Evolutionary conservation across 2,888 invertebrate species (phyloP).

Genomic region (Calliphora vomitoria): DNA sequence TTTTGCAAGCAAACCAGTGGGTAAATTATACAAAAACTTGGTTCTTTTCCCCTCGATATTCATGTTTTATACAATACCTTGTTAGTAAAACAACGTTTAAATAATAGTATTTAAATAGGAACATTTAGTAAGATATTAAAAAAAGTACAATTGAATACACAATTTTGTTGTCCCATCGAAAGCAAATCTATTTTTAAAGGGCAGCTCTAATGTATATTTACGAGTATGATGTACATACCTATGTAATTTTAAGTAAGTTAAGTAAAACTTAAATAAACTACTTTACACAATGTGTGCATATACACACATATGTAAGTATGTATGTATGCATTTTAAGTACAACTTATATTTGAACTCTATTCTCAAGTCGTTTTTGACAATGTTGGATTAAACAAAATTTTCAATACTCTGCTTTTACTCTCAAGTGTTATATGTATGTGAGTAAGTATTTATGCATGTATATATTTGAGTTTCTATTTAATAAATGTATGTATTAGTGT

Average conservation of each 20-base stretch:
- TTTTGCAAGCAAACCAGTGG: no score
- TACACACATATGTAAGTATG: constrained; percentile 23
- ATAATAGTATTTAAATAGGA: no score
- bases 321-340: constrained; percentile 26
- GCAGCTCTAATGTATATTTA: neutral
- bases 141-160: no score
- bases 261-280: constrained; percentile 49
- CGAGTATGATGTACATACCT: neutral
- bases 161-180: no score
- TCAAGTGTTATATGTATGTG: constrained; percentile 13
- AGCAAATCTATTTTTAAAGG: no score
- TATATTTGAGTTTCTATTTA: constrained; percentile 9
- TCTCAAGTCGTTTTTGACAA: constrained; percentile 59
- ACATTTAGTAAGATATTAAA: no score
- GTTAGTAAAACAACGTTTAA: no score
- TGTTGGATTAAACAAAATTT: constrained; percentile 57
- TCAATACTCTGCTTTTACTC: constrained; percentile 30
- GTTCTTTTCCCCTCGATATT: no score
- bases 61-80: no score
- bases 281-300: constrained; percentile 18
- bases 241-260: constrained; percentile 40
- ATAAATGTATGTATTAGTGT: neutral
- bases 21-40: no score
- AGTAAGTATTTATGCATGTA: constrained; percentile 6
- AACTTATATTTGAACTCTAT: constrained; percentile 55